These are phyloP conservation scores for Lepus americanus DNA, from an alignment of 2,113 vertebrate genomes.

Conservation along the genomic window DNA sequence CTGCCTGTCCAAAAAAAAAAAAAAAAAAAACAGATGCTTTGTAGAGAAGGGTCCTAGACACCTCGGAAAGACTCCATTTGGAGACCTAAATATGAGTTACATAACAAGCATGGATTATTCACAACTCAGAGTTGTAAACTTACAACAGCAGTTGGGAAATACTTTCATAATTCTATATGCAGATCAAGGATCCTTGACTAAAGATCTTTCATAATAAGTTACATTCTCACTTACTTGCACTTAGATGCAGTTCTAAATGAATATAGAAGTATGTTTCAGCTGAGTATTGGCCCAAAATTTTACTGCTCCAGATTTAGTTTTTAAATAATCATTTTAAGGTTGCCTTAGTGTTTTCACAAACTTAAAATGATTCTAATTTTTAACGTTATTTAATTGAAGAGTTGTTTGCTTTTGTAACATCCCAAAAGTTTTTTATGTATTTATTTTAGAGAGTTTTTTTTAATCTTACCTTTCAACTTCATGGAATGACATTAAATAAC, in stretches of 20 bases:
- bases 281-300: background rate
- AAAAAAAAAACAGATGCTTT: background rate
- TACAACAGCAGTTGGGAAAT: conserved; percentile 50
- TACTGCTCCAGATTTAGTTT: conserved; percentile 38
- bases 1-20: too few relatives aligned
- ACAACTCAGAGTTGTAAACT: conserved; percentile 35
- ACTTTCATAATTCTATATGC: conserved; percentile 38
- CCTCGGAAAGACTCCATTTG: background rate
- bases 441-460: background rate
- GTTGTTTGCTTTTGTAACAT: background rate
- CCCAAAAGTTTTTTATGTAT: conserved; percentile 16
- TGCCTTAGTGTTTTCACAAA: background rate
- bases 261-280: background rate
- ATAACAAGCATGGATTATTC: conserved; percentile 52
- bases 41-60: background rate
- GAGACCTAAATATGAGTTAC: conserved; percentile 15
- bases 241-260: conserved; percentile 49
- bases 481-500: conserved; percentile 18
- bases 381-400: background rate
- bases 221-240: conserved; percentile 46
- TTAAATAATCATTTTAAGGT: conserved; percentile 47
- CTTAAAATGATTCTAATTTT: conserved; percentile 41
- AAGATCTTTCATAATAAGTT: conserved; percentile 52
- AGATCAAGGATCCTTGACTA: conserved; percentile 8
- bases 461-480: background rate